Base-by-base conservation (phyloP, 2,113 vertebrate genomes). In the Pomatostomus ruficeps region DNA sequence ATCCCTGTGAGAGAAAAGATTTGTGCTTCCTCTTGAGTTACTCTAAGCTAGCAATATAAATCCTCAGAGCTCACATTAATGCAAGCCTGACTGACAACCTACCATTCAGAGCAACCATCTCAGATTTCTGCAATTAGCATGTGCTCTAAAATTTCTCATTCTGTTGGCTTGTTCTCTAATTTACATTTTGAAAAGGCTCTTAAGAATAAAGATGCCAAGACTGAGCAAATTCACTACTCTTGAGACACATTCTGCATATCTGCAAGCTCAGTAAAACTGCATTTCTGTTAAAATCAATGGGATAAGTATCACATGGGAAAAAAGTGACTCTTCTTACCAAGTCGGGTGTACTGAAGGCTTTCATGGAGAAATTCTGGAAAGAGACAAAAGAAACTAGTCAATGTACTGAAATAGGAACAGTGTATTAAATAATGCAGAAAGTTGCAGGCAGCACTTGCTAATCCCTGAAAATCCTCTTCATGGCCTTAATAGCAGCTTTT, bases 111-210 rank as follows among this genome's bases (percentile, higher is more conserved):
- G 46, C 26, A 81, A 62, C 66, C 62, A 90, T 85, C 91, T 88
- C 66, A 91, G 68, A 78, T 91, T 89, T 90, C 87, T 80, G 65
- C 77, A 83, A 93, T 93, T 92, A 96, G 78, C 77, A 78, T 87
- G 51, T 63, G 85, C 55, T 91, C 73, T 92, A 89, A 95, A 85
- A 85, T 93, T 92, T 86, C 73, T 42, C 63, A 76, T 90, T 88
- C 81, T 70, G 40, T 88, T 79, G 48, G 23, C 28, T 68, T 83
- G 75, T 51, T 78, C 63, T 88, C 76, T 86, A 78, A 96, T 95
- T 96, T 95, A 59, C 89, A 95, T 95, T 96, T 95, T 95, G 71
- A 97, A 96, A 94, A 94, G 89, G 36, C 40, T 91, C 42, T 79
- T 88, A 70, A 92, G 92, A 93, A 91, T 45, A 68, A 96, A 94